Conservation (phyloP, 2,888 invertebrate genomes). For the Muschampia plurimacula region DNA sequence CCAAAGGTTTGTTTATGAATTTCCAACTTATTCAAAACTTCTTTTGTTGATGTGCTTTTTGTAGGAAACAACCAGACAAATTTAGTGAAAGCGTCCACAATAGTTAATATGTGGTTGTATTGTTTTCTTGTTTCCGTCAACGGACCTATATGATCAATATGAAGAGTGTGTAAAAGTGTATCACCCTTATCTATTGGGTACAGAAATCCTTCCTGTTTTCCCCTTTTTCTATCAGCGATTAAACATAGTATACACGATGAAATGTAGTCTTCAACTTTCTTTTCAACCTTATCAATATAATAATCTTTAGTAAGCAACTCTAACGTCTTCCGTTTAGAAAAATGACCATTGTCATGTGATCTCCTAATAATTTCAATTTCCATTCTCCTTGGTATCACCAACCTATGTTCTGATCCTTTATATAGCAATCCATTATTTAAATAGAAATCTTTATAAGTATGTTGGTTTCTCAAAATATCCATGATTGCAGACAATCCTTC, state of each 20-base stretch:
- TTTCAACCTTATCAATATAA: not conserved
- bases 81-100: not conserved
- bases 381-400: not conserved
- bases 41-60: not conserved
- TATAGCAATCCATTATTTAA: not conserved
- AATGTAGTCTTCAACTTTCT: not conserved
- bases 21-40: not conserved
- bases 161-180: not conserved
- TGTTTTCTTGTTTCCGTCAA: not conserved
- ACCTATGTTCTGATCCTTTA: not conserved
- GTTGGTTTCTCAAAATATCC: not conserved
- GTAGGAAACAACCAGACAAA: not conserved
- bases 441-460: not conserved
- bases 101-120: not conserved
- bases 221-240: not conserved
- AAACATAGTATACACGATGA: not conserved
- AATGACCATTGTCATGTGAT: not conserved
- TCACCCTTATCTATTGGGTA: not conserved
- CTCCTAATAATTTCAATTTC: not conserved
- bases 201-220: not conserved
- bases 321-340: not conserved
- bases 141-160: not conserved
- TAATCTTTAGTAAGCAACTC: not conserved
- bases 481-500: not conserved
- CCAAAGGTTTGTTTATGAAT: not conserved